Evolutionary conservation across 2,113 vertebrate species (phyloP), one percentile per base, ranked within the genome.

Genomic region (Neopipo cinnamomea): DNA sequence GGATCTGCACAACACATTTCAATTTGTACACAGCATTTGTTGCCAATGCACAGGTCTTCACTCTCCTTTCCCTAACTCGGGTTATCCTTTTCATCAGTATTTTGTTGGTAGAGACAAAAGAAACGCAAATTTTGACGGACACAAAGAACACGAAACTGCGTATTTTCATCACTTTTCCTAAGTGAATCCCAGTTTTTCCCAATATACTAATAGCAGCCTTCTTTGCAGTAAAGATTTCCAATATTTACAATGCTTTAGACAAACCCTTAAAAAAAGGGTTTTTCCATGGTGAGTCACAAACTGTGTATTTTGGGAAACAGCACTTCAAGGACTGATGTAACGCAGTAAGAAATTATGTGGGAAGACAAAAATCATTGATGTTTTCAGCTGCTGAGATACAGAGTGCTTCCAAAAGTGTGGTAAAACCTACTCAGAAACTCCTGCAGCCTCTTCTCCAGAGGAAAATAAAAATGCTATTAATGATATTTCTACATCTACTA

Each of bases 211-310:
- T 2, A 70, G 23, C 35, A 83, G 17, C 46, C 30, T 77, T 81
- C 52, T 71, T 53, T 84, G 61, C 76, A 81, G 56, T 55, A 65
- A 84, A 81, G 50, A 85, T 55, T 93, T 92, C 56, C 65, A 87
- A 35, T 71, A 93, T 87, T 95, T 85, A 89, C 65, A 89, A 63
- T 33, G 80, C 76, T 92, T 92, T 52, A 77, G n/a, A 92, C 14
- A 95, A 91, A 94, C 55, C 42, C 61, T 90, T 63, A 79, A 80
- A 72, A 82, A 79, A 93, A 91, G 89, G 85, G 74, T 42, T 96
- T 95, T 96, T 96, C 93, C 93, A 88, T 56, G 65, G 72, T 94
- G 92, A 96, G 89, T 96, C 95, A 96, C 20, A 85, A 94, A 92
- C 79, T 67, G 20, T 12, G 20, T 93, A 95, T 97, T 96, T 93